Conservation (phyloP, 2,797 vertebrate genomes). For the Huso huso region DNA sequence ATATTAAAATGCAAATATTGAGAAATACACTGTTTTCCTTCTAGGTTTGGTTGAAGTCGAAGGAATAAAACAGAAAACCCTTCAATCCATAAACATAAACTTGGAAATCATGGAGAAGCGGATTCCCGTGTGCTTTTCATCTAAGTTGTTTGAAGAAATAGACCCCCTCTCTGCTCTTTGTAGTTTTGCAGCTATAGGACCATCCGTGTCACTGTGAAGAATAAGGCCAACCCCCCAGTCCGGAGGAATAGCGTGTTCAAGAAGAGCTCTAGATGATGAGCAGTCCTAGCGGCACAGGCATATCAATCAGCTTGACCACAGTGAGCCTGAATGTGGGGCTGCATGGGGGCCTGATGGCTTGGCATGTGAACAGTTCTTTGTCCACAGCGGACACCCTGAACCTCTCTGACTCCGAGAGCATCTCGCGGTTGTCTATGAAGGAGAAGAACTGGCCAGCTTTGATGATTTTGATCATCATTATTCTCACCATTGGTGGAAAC, state of each 20-base stretch:
- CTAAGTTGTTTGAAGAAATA: background rate
- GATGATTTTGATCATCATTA: conserved; percentile 80
- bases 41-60: too few species aligned
- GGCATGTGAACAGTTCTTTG: background rate
- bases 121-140: background rate
- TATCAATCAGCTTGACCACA: background rate
- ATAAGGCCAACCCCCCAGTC: background rate
- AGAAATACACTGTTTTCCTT: too few species aligned
- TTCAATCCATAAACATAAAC: too few species aligned
- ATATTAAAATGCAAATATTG: too few species aligned
- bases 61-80: too few species aligned
- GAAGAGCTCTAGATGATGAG: background rate
- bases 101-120: too few species aligned
- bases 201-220: background rate
- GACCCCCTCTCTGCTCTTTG: background rate
- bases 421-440: conserved; percentile 35
- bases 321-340: background rate
- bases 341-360: background rate
- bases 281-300: background rate
- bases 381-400: conserved; percentile 32
- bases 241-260: background rate
- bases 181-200: background rate
- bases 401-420: conserved; percentile 36
- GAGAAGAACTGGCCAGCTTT: conserved; percentile 90
- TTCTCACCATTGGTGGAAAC: conserved; percentile 87